Evolutionary conservation across 2,797 vertebrate species (phyloP).

Genomic region (Lateolabrax maculatus): DNA sequence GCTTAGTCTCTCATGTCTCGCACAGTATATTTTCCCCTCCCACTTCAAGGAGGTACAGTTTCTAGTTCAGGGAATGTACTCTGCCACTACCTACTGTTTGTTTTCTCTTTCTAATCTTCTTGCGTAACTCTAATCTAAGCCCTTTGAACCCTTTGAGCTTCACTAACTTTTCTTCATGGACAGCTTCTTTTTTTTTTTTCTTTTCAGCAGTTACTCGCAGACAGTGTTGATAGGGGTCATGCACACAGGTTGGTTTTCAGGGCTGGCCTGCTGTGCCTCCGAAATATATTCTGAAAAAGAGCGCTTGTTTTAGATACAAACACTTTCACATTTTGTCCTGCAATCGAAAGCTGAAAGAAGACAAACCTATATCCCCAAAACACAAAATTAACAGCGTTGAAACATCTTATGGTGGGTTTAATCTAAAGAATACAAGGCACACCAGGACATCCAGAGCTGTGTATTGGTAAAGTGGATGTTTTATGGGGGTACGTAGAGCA

Average conservation of each 20-base stretch:
- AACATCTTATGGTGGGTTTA: background rate
- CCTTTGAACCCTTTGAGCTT: slow-evolving; percentile 62
- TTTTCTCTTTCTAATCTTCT: slow-evolving; percentile 71
- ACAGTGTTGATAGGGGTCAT: slow-evolving; percentile 52
- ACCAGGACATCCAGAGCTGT: background rate
- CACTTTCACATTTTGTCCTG: background rate
- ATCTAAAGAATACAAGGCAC: background rate
- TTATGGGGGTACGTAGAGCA: background rate
- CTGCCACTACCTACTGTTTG: slow-evolving; percentile 51
- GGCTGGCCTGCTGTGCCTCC: background rate
- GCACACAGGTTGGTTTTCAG: slow-evolving; percentile 14
- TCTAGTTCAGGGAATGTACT: slow-evolving; percentile 56
- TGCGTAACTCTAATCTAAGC: slow-evolving; percentile 60
- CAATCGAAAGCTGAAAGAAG: background rate
- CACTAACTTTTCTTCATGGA: slow-evolving; percentile 45
- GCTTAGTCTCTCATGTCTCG: slow-evolving; percentile 73
- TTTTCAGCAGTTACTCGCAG: slow-evolving; percentile 34
- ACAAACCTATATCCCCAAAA: background rate
- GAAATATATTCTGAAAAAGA: slow-evolving; percentile 30
- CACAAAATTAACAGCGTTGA: background rate
- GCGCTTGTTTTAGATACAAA: slow-evolving; percentile 12
- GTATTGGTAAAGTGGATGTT: background rate
- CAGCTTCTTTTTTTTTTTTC: slow-evolving; percentile 4
- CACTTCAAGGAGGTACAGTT: slow-evolving; percentile 69
- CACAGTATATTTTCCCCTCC: slow-evolving; percentile 36